These are phyloP conservation scores for Cremastinae sp. DNA, from an alignment of 2,888 invertebrate genomes.

Conservation along the genomic window DNA sequence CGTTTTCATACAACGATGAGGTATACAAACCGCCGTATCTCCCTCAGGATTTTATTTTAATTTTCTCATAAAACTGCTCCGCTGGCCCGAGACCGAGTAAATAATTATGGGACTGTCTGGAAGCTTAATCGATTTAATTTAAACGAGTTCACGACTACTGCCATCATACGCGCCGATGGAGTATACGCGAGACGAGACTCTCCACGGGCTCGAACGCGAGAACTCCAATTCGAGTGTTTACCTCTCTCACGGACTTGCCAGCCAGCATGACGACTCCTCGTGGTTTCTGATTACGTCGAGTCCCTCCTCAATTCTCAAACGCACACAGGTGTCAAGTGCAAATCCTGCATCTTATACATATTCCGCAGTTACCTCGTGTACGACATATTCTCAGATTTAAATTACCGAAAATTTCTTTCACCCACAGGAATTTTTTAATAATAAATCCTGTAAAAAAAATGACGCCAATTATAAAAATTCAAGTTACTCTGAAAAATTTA, in stretches of 20 bases:
- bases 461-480: too few species aligned
- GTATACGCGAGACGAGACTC: slow-evolving; percentile 19
- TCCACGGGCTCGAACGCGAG: slow-evolving; percentile 28
- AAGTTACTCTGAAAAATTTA: too few species aligned
- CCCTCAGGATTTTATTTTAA: too few species aligned
- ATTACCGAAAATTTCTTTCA: not conserved
- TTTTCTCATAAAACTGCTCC: too few species aligned
- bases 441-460: too few species aligned
- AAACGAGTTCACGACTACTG: not conserved
- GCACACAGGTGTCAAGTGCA: slow-evolving; percentile 41
- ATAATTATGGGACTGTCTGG: not conserved
- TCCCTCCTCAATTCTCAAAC: not conserved
- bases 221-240: slow-evolving; percentile 22
- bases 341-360: slow-evolving; percentile 7
- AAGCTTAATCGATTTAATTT: slow-evolving; percentile 34
- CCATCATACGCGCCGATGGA: not conserved
- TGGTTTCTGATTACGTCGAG: slow-evolving; percentile 47
- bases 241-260: not conserved
- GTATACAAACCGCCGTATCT: too few species aligned
- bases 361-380: slow-evolving; percentile 6
- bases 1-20: too few species aligned
- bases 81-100: too few species aligned
- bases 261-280: not conserved
- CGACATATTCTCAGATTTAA: slow-evolving; percentile 9
- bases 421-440: not conserved